Percentiles rank a stretch among this genome's conserved stretches.
Conservation (phyloP, 2,113 vertebrate species). For the Cheirogaleus medius region DNA sequence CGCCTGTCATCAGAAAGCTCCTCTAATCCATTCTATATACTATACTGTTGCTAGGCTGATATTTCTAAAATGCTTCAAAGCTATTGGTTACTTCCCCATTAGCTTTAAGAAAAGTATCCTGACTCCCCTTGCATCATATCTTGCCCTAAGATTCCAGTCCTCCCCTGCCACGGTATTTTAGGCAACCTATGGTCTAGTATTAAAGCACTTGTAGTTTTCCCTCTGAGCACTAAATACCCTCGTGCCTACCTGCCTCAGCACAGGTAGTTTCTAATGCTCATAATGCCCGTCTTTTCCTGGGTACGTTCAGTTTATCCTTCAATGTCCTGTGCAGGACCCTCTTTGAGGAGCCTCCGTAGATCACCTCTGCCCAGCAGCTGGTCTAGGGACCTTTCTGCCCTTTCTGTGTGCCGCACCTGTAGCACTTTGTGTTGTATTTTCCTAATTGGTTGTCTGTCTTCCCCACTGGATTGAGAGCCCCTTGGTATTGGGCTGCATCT, state of each 20-base stretch:
- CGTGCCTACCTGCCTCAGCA: neutral
- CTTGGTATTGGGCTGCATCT: neutral
- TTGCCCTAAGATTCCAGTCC: neutral
- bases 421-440: neutral
- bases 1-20: neutral
- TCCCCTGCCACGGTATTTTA: neutral
- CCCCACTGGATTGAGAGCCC: neutral
- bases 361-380: neutral
- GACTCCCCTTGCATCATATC: neutral
- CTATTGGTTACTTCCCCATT: neutral
- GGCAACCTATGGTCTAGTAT: neutral
- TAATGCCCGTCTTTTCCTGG: neutral
- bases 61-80: neutral
- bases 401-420: neutral
- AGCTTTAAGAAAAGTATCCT: neutral
- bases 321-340: neutral
- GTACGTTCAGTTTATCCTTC: neutral
- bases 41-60: neutral
- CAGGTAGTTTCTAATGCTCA: neutral
- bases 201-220: neutral
- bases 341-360: neutral
- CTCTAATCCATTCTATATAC: rapidly evolving
- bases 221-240: neutral
- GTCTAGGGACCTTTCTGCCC: neutral
- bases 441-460: neutral